Base-by-base conservation (phyloP, 2,888 invertebrate genomes). In the Alcis repandata region DNA sequence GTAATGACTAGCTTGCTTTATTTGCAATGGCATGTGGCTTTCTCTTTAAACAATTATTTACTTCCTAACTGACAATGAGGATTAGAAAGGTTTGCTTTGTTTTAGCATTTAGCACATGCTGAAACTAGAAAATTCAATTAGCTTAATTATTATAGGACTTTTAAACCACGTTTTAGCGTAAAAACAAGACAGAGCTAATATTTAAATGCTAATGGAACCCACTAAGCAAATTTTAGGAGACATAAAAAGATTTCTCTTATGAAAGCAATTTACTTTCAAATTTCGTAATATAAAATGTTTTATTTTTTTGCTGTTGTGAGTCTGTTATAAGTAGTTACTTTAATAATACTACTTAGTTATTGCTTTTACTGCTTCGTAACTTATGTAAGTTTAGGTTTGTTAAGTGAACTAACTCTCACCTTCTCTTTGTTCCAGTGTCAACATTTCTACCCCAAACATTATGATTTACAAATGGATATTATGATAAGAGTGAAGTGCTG, bases 401-500 rank as follows among this genome's bases (percentile, higher is more conserved):
- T 11, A 41, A 36, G 10, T 64, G 32, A 33, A 41, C 62, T 69
- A 65, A 63, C 66, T 19, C 52, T 41, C 54, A 33, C 56, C 63
- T 86, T 78, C 85, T 78, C 78, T 80, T 93, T 92, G 92, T 93
- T 93, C 73, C 92, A 92, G 92, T 93, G 92, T 90, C 92, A 92
- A 92, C 91, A 92, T 92, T 92, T 93, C 89, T 92, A 91, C 82
- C 93, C 93, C 88, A 93, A 93, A 89, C 91, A 92, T 91, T 93
- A 93, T 93, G 93, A 93, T 92, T 92, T 93, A 93, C 93, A 92
- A 93, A 93, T 93, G 93, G 93, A 93, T 93, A 93, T 93, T 93
- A 93, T 91, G 92, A 93, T 93, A 90, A 86, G 93, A 91, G 93
- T 93, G 92, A 93, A 93, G 93, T 93, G 93, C 79, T 93, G 90